Conservation (phyloP, 1,140 invertebrate species). For the Philaenus spumarius region DNA sequence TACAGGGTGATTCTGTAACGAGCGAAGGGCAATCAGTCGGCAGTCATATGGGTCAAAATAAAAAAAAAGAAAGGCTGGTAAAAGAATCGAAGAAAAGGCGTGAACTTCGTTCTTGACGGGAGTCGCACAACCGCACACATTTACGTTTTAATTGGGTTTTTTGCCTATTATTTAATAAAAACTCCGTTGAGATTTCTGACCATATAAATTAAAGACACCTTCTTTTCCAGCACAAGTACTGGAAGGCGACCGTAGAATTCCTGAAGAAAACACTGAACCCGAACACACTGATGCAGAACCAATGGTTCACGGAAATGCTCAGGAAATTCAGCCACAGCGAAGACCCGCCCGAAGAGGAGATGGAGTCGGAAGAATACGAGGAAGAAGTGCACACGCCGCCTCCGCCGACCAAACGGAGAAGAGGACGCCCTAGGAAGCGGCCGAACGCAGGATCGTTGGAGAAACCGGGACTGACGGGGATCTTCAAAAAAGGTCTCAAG, state of each 20-base stretch:
- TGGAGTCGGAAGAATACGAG: neutral
- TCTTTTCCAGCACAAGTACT: too few relatives aligned
- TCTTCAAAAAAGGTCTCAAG: slow-evolving; percentile 3
- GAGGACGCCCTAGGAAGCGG: neutral
- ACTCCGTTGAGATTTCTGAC: too few relatives aligned
- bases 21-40: too few relatives aligned
- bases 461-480: neutral
- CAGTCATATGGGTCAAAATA: too few relatives aligned
- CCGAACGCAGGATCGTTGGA: neutral
- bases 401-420: neutral
- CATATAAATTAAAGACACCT: too few relatives aligned
- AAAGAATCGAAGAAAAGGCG: too few relatives aligned
- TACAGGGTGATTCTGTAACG: too few relatives aligned
- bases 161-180: too few relatives aligned
- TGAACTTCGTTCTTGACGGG: too few relatives aligned
- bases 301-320: neutral
- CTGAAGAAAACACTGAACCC: neutral
- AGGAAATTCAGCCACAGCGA: slow-evolving; percentile 7
- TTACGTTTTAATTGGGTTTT: too few relatives aligned
- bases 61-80: too few relatives aligned
- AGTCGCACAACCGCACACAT: too few relatives aligned
- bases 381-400: neutral
- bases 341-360: neutral
- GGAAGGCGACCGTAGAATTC: neutral
- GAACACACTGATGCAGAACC: neutral